These are phyloP conservation scores for Sapayoa aenigma DNA, from an alignment of 2,113 vertebrate species.

Conservation along the genomic window DNA sequence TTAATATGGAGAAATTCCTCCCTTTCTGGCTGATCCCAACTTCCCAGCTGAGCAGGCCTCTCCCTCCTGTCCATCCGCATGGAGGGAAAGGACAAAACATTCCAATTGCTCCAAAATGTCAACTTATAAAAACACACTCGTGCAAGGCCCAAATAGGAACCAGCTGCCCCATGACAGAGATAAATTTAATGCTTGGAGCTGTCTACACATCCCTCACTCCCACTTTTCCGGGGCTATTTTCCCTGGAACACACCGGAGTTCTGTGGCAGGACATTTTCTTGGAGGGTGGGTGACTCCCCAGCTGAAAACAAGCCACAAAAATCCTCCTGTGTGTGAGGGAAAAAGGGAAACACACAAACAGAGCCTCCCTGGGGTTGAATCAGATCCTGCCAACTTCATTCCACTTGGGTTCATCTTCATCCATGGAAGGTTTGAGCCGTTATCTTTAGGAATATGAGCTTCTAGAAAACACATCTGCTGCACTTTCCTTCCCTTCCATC, in stretches of 20 bases:
- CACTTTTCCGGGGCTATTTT: slow-evolving; percentile 17
- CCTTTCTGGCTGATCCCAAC: background rate
- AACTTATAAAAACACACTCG: background rate
- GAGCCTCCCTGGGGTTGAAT: background rate
- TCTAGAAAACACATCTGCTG: background rate
- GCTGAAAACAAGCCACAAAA: slow-evolving; percentile 3
- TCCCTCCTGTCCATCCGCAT: background rate
- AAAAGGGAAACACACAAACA: background rate
- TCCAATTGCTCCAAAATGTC: slow-evolving; percentile 38
- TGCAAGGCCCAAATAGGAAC: slow-evolving; percentile 38
- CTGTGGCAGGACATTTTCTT: background rate
- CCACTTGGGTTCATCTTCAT: background rate
- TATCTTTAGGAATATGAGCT: background rate
- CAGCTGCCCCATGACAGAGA: slow-evolving; percentile 5
- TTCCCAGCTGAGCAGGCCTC: background rate
- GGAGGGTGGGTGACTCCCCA: background rate
- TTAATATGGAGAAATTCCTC: background rate
- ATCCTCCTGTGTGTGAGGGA: background rate
- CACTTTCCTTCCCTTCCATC: background rate
- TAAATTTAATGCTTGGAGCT: slow-evolving; percentile 17
- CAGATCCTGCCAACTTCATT: background rate
- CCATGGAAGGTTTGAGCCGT: background rate
- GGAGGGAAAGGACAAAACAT: slow-evolving; percentile 43
- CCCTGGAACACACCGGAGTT: slow-evolving; percentile 1
- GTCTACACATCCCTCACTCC: slow-evolving; percentile 33